Percentiles rank a stretch among this genome's conserved stretches.
phyloP scores from a whole-genome alignment of 2,113 vertebrate genomes.

The Aramus guarauna region DNA sequence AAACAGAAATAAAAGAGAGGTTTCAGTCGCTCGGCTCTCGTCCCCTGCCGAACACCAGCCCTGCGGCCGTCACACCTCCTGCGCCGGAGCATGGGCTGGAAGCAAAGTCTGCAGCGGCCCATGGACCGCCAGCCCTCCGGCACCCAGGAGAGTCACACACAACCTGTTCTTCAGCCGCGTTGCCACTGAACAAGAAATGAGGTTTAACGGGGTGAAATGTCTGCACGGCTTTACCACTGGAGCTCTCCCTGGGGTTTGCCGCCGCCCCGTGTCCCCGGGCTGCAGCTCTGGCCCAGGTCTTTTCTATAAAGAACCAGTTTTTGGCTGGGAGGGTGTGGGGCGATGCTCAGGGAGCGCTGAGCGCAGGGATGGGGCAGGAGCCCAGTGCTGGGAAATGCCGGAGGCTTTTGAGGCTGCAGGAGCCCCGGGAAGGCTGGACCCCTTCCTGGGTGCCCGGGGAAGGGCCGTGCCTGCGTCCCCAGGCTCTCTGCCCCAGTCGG shows the following conservation, averaged over 20 bases:
- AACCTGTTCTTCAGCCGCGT: background rate
- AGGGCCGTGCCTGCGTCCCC: background rate
- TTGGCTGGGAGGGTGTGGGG: background rate
- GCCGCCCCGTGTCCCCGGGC: too few species aligned
- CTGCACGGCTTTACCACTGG: rapidly evolving
- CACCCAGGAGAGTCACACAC: background rate
- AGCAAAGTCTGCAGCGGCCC: background rate
- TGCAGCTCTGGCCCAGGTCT: too few species aligned
- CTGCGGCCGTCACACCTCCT: background rate
- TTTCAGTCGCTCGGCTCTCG: background rate
- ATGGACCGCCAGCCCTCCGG: background rate
- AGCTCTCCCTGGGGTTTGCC: background rate
- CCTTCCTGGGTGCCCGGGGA: rapidly evolving
- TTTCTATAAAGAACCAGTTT: rapidly evolving
- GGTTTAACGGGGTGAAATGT: background rate
- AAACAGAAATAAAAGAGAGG: background rate
- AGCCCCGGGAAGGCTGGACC: background rate
- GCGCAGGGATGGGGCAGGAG: background rate
- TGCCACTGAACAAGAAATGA: background rate
- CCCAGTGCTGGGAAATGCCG: too few species aligned
- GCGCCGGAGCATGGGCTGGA: too few species aligned
- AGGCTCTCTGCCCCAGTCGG: background rate
- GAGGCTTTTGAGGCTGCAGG: background rate
- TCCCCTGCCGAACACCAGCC: background rate
- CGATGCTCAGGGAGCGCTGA: background rate